Conservation (phyloP, 2,113 vertebrate genomes). For the Forbesichthys agassizii region DNA sequence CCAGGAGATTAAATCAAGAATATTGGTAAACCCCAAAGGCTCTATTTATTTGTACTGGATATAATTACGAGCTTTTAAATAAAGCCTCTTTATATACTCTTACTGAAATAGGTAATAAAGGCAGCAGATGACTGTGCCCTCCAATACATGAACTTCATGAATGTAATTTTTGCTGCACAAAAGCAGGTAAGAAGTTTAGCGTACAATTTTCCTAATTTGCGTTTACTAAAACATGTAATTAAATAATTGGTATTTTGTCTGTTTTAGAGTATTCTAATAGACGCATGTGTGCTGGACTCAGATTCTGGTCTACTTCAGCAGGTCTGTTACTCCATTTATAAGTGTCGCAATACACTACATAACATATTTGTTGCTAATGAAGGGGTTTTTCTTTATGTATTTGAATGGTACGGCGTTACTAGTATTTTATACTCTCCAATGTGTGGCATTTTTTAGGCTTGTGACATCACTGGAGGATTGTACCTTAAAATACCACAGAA, state of each 20-base stretch:
- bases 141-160: conserved; percentile 99
- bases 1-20: conserved; percentile 92
- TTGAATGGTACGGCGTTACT: too few relatives aligned
- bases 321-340: conserved; percentile 62
- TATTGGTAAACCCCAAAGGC: conserved; percentile 83
- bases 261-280: conserved; percentile 89
- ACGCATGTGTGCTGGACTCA: conserved; percentile 91
- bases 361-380: not conserved
- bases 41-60: not conserved
- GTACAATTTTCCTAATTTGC: not conserved
- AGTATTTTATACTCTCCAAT: too few relatives aligned
- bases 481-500: conserved; percentile 94
- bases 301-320: conserved; percentile 97
- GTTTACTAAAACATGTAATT: not conserved
- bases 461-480: conserved; percentile 94
- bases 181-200: conserved; percentile 82
- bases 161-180: conserved; percentile 95
- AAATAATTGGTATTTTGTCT: not conserved
- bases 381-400: too few relatives aligned
- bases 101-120: conserved; percentile 87
- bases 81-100: conserved; percentile 8
- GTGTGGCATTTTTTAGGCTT: conserved; percentile 78
- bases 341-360: not conserved
- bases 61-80: not conserved
- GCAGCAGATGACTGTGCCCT: conserved; percentile 91